Base-by-base conservation (phyloP, 2,888 invertebrate species). In the Cosmopolites sordidus region DNA sequence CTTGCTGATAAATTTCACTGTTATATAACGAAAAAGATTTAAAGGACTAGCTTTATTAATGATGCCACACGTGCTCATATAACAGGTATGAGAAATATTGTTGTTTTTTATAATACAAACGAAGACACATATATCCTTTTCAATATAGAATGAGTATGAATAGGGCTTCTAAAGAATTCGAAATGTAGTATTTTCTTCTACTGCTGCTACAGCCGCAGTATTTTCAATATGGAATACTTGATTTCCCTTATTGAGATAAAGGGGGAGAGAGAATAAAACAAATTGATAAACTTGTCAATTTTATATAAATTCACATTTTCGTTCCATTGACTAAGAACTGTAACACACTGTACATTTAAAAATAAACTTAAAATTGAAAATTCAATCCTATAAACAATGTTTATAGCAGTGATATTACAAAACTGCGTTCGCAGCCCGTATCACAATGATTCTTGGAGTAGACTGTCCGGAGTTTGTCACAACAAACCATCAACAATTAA, bases 321-420 rank as follows among this genome's bases (percentile, higher is more conserved):
- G 70, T 69, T 72, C 72, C 73, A 73, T 70, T 72, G 69, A 73
- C 73, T 74, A 73, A 71, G 67, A 66, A 67, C 64, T 70, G 66
- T 71, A 72, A 73, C 74, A 73, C 73, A 71, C 72, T 74, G 73
- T 73, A 74, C 74, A 74, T 70, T 71, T 69, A 70, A 73, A 73
- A 66, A 68, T 62, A 67, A 71, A 72, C 70, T 71, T 71, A 71
- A 67, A 71, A 69, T 67, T 67, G 65, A 71, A 73, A 73, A 65
- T 73, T 72, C 73, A 73, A 42, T 54, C 38, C 16, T 38, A 33
- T 33, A n/a, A 6, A 33, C 33, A 33, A 9, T 33, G 33, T 33
- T 33, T 33, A 27, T 6, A 33, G 71, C 69, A 62, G 64, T 67
- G 66, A 69, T 68, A 66, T 64, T 63, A 56, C 47, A 44, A 52